Evolutionary conservation across 1,140 invertebrate species (phyloP), one percentile per base, ranked within the genome.

Genomic region (Xylocopa sonorina): DNA sequence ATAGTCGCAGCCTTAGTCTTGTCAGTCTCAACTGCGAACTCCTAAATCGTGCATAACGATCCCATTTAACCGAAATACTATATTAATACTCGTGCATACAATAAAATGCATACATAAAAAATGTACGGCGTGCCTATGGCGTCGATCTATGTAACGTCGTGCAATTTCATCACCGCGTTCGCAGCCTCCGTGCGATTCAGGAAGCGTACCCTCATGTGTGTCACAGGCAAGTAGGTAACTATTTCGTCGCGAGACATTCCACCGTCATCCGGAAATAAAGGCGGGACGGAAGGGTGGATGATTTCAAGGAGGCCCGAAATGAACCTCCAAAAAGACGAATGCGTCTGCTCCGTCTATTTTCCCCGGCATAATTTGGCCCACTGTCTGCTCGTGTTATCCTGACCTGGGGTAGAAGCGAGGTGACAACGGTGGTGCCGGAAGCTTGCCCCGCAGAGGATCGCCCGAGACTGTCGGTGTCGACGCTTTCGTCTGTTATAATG

Each of bases 331-430:
- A 73, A 57, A 57, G 41, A n/a, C 14, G 9, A 9, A 18, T 16
- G 0, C n/a, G 21, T 24, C 38, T 5, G 38, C 68, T 16, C 21
- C 10, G 55, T 73, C 58, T 73, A 78, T 78, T 78, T 78, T 55
- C 18, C 29, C 2, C 21, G 5, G 58, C 3, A 50, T 55, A 78
- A 78, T 78, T 78, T 73, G 38, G 69, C 38, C 41, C 16, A 34
- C 21, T 62, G 68, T 64, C 69, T 2, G 38, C 29, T 63, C 38
- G 69, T 38, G 48, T 73, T 73, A 72, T 73, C 77, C 69, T 64
- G 77, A 78, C 69, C 77, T 73, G 77, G 68, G 77, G 64, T 60
- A 78, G 48, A 78, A 78, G 27, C 58, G 58, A 21, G 58, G 27
- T 48, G 57, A 53, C 77, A 43, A 73, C 68, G 57, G 43, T 58